Base-by-base conservation (phyloP, 2,113 vertebrate genomes). In the Hemicordylus capensis region DNA sequence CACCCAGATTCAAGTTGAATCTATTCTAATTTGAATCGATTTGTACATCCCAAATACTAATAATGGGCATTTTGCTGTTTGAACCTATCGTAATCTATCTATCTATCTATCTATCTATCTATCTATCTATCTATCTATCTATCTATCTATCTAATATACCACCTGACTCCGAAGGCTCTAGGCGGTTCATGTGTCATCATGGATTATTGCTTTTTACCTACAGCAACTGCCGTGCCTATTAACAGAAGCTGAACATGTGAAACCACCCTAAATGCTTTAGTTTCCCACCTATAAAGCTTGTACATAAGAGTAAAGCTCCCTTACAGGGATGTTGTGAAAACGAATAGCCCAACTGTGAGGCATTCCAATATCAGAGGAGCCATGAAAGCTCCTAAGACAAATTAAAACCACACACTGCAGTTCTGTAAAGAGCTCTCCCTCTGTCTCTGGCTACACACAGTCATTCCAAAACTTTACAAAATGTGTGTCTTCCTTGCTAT, bases 401-500 rank as follows among this genome's bases (percentile, higher is more conserved):
- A 51, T 69, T 28, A 56, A 31, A 84, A 76, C 10, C 4, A n/a
- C 46, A n/a, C 17, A 15, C 42, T 74, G 34, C 26, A 31, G 17
- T 51, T 75, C 54, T 54, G 24, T 24, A 46, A 26, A 66, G 59
- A 84, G 46, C 14, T 20, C 26, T 83, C 4, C 19, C 8, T 3
- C 42, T n/a, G 26, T 44, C n/a, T 19, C 19, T 58, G 17, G 83
- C 61, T 58, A 44, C 37, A 17, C 17, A 22, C 37, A 31, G 34
- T 22, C 26, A 69, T 58, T 44, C 76, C 85, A 76, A 85, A 87
- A 87, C 82, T 86, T 1, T 0, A 26, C 44, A 85, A 84, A 4
- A 0, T 28, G 3, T 11, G 1, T 39, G 77, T 86, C 84, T 91
- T 93, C 91, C 90, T 69, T 94, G 80, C 81, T 77, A 86, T 63